phyloP scores from a whole-genome alignment of 2,888 invertebrate species.

The Allolobophora icterica region DNA sequence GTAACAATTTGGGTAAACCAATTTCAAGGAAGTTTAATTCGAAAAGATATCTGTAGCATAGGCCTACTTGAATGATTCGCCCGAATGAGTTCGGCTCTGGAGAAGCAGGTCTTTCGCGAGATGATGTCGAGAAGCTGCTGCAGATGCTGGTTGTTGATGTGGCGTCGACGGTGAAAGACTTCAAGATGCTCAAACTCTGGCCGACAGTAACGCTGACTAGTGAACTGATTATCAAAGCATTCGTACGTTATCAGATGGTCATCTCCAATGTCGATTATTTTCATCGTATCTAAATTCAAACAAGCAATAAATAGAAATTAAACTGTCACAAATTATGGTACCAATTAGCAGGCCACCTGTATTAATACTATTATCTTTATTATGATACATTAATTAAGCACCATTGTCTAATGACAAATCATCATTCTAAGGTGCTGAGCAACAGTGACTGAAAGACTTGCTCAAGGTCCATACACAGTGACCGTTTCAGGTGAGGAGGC shows the following conservation, averaged over 20 bases:
- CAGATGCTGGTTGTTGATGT: neutral
- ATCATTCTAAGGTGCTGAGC: too few species aligned
- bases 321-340: too few species aligned
- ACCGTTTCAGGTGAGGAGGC: too few species aligned
- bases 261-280: neutral
- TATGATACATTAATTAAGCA: too few species aligned
- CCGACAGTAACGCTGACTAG: neutral
- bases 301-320: neutral
- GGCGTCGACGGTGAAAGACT: slow-evolving; percentile 6
- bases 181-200: slow-evolving; percentile 15
- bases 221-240: slow-evolving; percentile 13
- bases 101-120: neutral
- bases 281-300: neutral
- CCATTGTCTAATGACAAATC: too few species aligned
- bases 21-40: neutral
- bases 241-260: slow-evolving; percentile 12
- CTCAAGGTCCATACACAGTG: too few species aligned
- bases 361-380: too few species aligned
- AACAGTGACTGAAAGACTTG: too few species aligned
- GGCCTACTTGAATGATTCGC: slow-evolving; percentile 20
- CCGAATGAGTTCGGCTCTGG: neutral
- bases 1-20: too few species aligned
- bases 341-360: too few species aligned
- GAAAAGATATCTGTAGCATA: neutral
- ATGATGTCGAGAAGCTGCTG: neutral